These are phyloP conservation scores for Muscina levida DNA, from an alignment of 2,888 invertebrate genomes.

Conservation along the genomic window DNA sequence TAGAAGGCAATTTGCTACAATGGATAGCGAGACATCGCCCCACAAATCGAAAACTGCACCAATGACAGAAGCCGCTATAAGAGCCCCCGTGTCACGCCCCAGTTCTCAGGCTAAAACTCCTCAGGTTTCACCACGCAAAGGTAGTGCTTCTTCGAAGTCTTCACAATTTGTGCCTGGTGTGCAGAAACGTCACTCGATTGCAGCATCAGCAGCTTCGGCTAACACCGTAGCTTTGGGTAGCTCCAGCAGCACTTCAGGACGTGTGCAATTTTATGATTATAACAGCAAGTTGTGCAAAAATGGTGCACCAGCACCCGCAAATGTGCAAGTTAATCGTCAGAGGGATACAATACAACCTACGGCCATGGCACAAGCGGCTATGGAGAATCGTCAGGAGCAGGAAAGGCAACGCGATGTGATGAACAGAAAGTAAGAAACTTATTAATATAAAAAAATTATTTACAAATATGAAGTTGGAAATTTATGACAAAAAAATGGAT, in stretches of 20 bases:
- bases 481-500: too few species aligned
- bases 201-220: slow-evolving; percentile 26
- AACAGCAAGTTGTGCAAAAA: slow-evolving; percentile 79
- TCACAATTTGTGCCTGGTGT: slow-evolving; percentile 24
- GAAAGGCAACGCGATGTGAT: slow-evolving; percentile 71
- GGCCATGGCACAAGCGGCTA: slow-evolving; percentile 75
- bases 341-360: slow-evolving; percentile 68
- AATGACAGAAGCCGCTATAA: not conserved
- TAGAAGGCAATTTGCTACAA: slow-evolving; percentile 1
- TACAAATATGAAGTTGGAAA: too few species aligned
- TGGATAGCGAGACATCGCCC: slow-evolving; percentile 35
- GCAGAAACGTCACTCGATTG: slow-evolving; percentile 33
- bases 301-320: slow-evolving; percentile 74
- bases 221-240: slow-evolving; percentile 34
- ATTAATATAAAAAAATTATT: too few species aligned
- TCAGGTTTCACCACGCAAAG: slow-evolving; percentile 55
- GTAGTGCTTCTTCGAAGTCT: slow-evolving; percentile 53
- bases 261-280: slow-evolving; percentile 81
- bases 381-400: slow-evolving; percentile 70
- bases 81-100: not conserved
- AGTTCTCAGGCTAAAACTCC: not conserved
- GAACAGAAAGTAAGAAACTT: slow-evolving; percentile 69
- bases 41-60: slow-evolving; percentile 34
- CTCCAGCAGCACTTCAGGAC: slow-evolving; percentile 43
- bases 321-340: slow-evolving; percentile 75